phyloP scores from a whole-genome alignment of 2,888 invertebrate genomes.

The Phasia obesa region DNA sequence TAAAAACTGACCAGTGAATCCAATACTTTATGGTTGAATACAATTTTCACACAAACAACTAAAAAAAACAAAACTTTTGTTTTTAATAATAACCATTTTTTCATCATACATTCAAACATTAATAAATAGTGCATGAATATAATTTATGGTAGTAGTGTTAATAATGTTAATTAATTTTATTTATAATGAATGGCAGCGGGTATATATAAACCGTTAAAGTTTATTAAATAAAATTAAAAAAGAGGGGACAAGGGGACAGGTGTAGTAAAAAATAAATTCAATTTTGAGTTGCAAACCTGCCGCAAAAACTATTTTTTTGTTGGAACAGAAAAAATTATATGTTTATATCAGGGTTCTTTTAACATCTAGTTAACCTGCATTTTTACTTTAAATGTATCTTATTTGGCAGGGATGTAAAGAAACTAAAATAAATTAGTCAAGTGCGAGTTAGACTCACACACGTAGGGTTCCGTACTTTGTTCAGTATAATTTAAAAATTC shows the following conservation, averaged over 20 bases:
- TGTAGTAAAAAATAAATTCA: slow-evolving; percentile 66
- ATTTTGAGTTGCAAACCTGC: slow-evolving; percentile 61
- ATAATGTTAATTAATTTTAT: slow-evolving; percentile 70
- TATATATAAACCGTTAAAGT: not conserved
- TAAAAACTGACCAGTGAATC: slow-evolving; percentile 26
- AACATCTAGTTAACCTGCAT: no score
- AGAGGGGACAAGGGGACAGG: slow-evolving; percentile 25
- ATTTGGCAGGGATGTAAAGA: no score
- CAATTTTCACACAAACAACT: not conserved
- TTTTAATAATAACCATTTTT: slow-evolving; percentile 54
- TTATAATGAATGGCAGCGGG: slow-evolving; percentile 38
- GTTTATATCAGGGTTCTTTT: no score
- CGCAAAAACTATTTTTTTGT: slow-evolving; percentile 28
- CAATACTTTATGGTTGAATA: not conserved
- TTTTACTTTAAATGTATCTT: no score
- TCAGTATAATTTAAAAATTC: no score
- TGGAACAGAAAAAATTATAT: not conserved
- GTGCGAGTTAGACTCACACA: no score
- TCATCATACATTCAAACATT: slow-evolving; percentile 28
- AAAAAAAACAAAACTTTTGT: not conserved
- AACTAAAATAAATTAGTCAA: no score
- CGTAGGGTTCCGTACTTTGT: no score
- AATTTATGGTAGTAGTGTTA: slow-evolving; percentile 67
- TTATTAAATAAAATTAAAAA: slow-evolving; percentile 19
- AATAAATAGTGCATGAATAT: slow-evolving; percentile 33